Conservation (phyloP, 2,888 invertebrate species). For the Bruchidius siliquastri region DNA sequence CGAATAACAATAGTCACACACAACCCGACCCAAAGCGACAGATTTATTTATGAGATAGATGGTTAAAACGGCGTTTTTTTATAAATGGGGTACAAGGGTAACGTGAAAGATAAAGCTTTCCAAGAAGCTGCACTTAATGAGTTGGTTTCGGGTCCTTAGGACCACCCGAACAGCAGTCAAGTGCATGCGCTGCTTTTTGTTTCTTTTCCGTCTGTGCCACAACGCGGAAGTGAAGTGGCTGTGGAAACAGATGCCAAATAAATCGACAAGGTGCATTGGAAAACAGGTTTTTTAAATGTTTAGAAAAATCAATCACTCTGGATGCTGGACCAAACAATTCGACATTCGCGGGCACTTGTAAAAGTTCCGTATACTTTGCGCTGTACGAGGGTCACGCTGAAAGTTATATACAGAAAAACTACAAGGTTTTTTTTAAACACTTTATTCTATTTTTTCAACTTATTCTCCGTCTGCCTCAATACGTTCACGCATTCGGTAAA, state of each 20-base stretch:
- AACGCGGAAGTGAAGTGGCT: background rate
- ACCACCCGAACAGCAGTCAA: background rate
- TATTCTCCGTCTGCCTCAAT: too few relatives aligned
- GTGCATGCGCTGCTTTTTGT: background rate
- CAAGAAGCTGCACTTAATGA: conserved; percentile 1
- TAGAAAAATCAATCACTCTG: too few relatives aligned
- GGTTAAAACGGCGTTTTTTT: background rate
- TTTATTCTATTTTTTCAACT: too few relatives aligned
- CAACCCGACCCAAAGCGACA: background rate
- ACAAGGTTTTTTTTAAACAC: too few relatives aligned
- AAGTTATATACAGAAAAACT: too few relatives aligned
- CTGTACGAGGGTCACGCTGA: too few relatives aligned
- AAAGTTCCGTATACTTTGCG: too few relatives aligned
- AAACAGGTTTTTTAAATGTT: too few relatives aligned
- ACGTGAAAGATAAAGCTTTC: background rate
- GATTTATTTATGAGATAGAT: background rate
- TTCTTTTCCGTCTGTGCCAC: background rate
- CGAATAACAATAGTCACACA: background rate
- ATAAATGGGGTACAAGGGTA: background rate
- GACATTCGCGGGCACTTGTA: too few relatives aligned
- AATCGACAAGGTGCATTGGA: too few relatives aligned
- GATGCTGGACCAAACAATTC: too few relatives aligned
- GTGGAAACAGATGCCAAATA: background rate
- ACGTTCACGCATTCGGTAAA: too few relatives aligned
- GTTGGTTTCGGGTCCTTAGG: background rate